Evolutionary conservation across 2,113 vertebrate species (phyloP), one percentile per base, ranked within the genome.

Genomic region (Lepus americanus): DNA sequence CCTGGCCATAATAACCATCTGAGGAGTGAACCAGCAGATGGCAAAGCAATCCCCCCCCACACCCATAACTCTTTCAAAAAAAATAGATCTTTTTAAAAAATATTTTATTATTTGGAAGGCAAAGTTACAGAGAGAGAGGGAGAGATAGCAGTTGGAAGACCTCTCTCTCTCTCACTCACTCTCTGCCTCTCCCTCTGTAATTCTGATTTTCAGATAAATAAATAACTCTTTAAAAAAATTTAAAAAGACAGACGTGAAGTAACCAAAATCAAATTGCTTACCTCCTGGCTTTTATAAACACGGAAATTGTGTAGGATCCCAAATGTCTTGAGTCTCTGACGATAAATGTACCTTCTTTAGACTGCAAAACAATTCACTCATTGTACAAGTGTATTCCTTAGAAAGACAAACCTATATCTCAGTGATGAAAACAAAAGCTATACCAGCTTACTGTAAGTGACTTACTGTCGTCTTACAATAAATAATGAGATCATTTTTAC

Each of bases 301-400:
- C 96, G 0, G 99, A 99, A 70, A 99, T 98, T 0, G 98, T 99
- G 95, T 99, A 99, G 61, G 98, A 95, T 33, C 99, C 99, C 44
- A 98, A 97, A 94, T 98, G 99, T 92, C 99, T 99, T 53, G 99
- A 99, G 95, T 99, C 98, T 93, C 99, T 98, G 89, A 99, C 99
- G 87, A 99, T 97, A 89, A 99, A 99, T 0, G 99, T 98, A 0
- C 99, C 99, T 94, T 99, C 99, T 96, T 98, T 99, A 83, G 97
- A 97, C 99, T 99, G 96, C 61, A 98, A 98, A 97, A 83, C 93
- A 98, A 97, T 69, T 9, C 66, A 59, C 29, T 73, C 20, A 84
- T 73, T 77, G n/a, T 17, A 39, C 3, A 80, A 92, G 61, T 94
- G 95, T 96, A 77, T 82, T 95, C 81, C 29, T 93, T 82, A 74